Base-by-base conservation (phyloP, 2,797 vertebrate genomes). In the Sparidentex hasta region DNA sequence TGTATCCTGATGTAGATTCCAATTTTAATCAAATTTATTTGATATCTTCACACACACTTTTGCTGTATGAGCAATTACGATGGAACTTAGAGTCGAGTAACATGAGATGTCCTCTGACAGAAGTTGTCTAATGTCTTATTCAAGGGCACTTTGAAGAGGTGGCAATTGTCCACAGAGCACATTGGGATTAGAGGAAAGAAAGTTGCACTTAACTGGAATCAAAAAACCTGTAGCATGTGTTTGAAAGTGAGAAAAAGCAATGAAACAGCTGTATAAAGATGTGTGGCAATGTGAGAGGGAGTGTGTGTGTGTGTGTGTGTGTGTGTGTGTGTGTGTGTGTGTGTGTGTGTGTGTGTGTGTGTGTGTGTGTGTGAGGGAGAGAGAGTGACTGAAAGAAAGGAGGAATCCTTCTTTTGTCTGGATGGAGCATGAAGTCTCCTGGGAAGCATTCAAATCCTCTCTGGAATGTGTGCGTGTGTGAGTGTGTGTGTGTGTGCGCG, bases 371-470 rank as follows among this genome's bases (percentile, higher is more conserved):
- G 62, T 16, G 38, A 25, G 75, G 38, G 66, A 57, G 57, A 38
- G 61, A 77, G 76, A 50, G 65, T 66, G 78, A 84, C 65, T 84
- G 85, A 89, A 80, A 83, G 74, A 89, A 83, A 83, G 65, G 78
- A 90, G 76, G 82, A 87, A 82, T 88, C 82, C 59, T 76, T 85
- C 84, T 83, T 93, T 93, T 94, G 92, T 94, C 80, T 86, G 75
- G 59, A 82, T 85, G 76, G 88, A 92, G 82, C 86, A 73, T 75
- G 71, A 90, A 93, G 90, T 91, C 89, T 94, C 90, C 90, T 82
- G 86, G 89, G 91, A 94, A 88, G 86, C 88, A 82, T 90, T 90
- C 47, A 95, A 94, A 95, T 95, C 93, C 92, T 86, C 85, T 89
- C 58, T 85, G 94, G 94, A 95, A 94, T 95, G 93, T 91, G 87